These are phyloP conservation scores for Xerus inauris DNA, from an alignment of 2,113 vertebrate species.

Conservation along the genomic window DNA sequence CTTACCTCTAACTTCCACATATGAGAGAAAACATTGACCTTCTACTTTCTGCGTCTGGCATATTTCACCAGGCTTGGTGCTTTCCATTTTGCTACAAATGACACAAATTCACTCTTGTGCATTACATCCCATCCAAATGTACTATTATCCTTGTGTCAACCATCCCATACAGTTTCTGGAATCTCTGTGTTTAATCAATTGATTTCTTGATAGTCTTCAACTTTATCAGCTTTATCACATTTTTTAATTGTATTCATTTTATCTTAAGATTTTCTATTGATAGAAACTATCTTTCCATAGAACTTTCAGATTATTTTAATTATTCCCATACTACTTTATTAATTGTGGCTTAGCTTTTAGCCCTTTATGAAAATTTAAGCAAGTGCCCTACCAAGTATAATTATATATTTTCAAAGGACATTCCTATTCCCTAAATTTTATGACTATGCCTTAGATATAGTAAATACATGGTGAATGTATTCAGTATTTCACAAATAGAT, in stretches of 20 bases:
- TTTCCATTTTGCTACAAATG: too few relatives aligned
- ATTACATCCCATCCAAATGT: not conserved
- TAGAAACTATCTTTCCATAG: not conserved
- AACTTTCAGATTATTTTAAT: not conserved
- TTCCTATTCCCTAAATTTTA: not conserved
- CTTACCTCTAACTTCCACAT: too few relatives aligned
- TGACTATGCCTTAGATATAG: not conserved
- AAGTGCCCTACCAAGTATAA: not conserved
- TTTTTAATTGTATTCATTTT: not conserved
- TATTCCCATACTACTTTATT: not conserved
- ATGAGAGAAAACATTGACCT: too few relatives aligned
- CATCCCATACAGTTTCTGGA: not conserved
- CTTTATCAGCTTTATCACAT: too few relatives aligned
- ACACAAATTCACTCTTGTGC: not conserved
- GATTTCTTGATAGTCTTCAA: not conserved
- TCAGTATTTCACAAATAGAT: not conserved
- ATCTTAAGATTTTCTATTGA: too few relatives aligned
- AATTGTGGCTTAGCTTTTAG: not conserved
- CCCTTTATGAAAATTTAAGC: not conserved
- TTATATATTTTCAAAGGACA: not conserved
- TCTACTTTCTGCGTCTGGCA: too few relatives aligned
- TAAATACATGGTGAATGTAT: not conserved
- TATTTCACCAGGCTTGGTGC: not conserved
- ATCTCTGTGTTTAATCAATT: not conserved
- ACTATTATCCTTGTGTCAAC: not conserved